Conservation (phyloP, 1,140 invertebrate genomes). For the Parasteatoda tepidariorum region DNA sequence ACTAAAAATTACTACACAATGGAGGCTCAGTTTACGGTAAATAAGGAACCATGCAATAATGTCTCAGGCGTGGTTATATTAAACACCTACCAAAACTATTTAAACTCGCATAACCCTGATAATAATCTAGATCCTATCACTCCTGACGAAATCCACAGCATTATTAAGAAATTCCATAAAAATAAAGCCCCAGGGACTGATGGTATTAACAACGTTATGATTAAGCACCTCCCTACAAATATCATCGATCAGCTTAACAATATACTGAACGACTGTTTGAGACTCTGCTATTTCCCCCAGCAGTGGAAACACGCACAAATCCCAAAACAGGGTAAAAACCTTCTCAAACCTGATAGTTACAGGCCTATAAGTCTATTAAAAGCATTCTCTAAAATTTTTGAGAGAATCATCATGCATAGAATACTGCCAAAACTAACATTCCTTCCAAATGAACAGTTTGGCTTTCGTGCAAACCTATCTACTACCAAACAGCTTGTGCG, state of each 20-base stretch:
- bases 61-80: too few relatives aligned
- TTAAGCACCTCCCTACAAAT: background rate
- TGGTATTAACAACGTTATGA: too few relatives aligned
- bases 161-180: too few relatives aligned
- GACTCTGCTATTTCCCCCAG: background rate
- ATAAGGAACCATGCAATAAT: too few relatives aligned
- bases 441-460: background rate
- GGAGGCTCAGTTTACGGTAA: too few relatives aligned
- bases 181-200: too few relatives aligned
- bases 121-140: too few relatives aligned
- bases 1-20: too few relatives aligned
- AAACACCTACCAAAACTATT: too few relatives aligned
- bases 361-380: constrained; percentile 40
- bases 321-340: constrained; percentile 8
- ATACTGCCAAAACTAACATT: background rate
- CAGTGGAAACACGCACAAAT: constrained; percentile 10
- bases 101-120: too few relatives aligned
- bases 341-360: background rate
- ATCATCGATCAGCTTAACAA: background rate
- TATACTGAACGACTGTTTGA: background rate
- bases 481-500: background rate
- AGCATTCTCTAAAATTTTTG: background rate
- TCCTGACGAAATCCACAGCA: too few relatives aligned
- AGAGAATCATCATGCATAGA: constrained; percentile 1
- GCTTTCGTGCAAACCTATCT: background rate